Evolutionary conservation across 2,113 vertebrate genomes (phyloP), one percentile per base, ranked within the genome.

Genomic region (Scomber colias): DNA sequence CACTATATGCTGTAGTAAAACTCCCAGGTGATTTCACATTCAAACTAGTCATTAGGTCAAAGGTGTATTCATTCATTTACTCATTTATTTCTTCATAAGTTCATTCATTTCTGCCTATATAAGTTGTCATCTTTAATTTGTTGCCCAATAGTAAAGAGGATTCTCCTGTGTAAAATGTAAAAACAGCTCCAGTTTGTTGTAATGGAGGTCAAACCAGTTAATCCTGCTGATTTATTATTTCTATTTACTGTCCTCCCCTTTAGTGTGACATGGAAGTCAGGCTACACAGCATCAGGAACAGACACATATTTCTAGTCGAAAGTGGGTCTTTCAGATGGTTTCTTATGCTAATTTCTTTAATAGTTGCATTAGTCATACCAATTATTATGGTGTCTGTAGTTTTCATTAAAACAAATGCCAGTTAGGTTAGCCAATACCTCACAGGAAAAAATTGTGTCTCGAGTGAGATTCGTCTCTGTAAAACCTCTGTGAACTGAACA

Each of bases 301-400:
- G 40, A 56, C 9, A 44, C 49, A 27, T 56, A 7, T 46, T 63
- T 46, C 8, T 7, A 21, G 35, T 15, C 24, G 64, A 3, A 44
- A 19, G 1, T 11, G 9, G 7, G 44, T 67, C 50, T 51, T 67
- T 73, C 15, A 54, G 27, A 63, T 50, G 19, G n/a, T 10, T 40
- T 50, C 27, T 44, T 67, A 27, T 69, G 17, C 5, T 64, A 48
- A 69, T 70, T 44, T 66, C 15, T 65, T 50, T 75, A 64, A 70
- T 75, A 60, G 66, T 50, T 71, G 51, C 13, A 63, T 69, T 57
- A 71, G 72, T 64, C 59, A 30, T 16, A 46, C 30, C 53, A 40
- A 27, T 59, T 71, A 53, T 51, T 65, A 53, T 54, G 35, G 3
- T 60, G 54, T 14, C 15, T 64, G 21, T 24, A 19, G 59, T 60